Evolutionary conservation across 2,888 invertebrate species (phyloP).

Genomic region (Nasonia oneida): DNA sequence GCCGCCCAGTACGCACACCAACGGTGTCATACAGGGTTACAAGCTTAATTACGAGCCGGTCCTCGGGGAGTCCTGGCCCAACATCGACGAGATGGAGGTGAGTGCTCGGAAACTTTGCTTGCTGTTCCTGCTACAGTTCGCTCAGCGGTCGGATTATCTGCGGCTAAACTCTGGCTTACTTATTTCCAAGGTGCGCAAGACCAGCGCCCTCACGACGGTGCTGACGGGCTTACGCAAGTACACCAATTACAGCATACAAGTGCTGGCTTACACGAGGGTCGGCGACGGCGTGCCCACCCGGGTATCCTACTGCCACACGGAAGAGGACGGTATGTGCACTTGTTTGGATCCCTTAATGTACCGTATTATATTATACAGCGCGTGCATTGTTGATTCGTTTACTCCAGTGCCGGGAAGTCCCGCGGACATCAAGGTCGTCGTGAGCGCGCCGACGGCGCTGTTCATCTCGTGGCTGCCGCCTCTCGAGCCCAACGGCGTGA

Average conservation of each 20-base stretch:
- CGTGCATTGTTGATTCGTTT: conserved; percentile 62
- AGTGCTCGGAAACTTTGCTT: conserved; percentile 50
- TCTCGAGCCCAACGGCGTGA: conserved; percentile 86
- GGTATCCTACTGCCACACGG: conserved; percentile 87
- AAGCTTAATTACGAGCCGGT: conserved; percentile 86
- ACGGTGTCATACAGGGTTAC: conserved; percentile 89
- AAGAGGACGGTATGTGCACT: conserved; percentile 85
- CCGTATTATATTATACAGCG: background rate
- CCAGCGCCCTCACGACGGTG: conserved; percentile 85
- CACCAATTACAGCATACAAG: conserved; percentile 91
- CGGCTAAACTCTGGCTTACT: background rate
- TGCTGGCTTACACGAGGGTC: conserved; percentile 88
- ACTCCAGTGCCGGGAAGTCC: conserved; percentile 88
- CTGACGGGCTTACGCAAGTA: conserved; percentile 87
- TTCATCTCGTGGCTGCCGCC: conserved; percentile 90
- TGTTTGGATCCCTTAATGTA: background rate
- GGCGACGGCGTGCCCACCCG: conserved; percentile 87
- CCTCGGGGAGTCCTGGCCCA: conserved; percentile 81
- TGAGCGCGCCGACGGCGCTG: conserved; percentile 87
- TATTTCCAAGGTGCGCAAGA: conserved; percentile 81
- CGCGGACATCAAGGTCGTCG: conserved; percentile 89
- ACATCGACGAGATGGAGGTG: conserved; percentile 77
- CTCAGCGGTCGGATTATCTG: background rate
- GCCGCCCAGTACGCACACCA: conserved; percentile 86
- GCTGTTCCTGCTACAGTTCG: background rate